Evolutionary conservation across 1,140 invertebrate genomes (phyloP), one percentile per base, ranked within the genome.

Genomic region (Maniola jurtina): DNA sequence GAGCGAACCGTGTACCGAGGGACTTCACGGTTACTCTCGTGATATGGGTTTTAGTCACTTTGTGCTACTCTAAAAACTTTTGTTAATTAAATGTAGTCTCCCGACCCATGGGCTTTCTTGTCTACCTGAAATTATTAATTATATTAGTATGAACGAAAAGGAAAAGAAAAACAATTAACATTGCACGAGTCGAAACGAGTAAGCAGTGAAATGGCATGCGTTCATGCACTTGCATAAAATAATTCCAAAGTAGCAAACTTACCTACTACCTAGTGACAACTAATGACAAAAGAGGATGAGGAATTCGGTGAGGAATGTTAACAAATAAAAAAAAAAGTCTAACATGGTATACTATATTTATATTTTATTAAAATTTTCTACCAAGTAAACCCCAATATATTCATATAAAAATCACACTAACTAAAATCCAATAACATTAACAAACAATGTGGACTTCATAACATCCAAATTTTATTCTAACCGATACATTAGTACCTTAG

Each of bases 401-500:
- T 88, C 84, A 90, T 89, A 90, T 90, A 90, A 90, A 88, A 90
- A 88, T 90, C 86, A 90, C 86, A 83, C 88, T 89, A 88, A 80
- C 80, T 71, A 77, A 84, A 45, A 75, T 76, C 79, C 83, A 89
- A 90, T 89, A 90, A 89, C 77, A 90, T 89, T 89, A 90, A 88
- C 83, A 88, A 90, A 86, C 86, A 89, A 90, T 81, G 78, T 83
- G 81, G 83, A 85, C 72, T 72, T 77, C 69, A 61, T 80, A 83
- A 84, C 80, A 79, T 83, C 68, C 75, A 75, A 77, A 77, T 76
- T 69, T 78, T 74, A 81, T 70, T 76, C 72, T 76, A 83, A 71
- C 76, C 76, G 74, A 81, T 78, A 83, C 77, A 80, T 83, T 70
- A 81, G 75, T 79, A 84, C 76, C 76, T 80, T 77, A 77, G 69